Percentiles rank a stretch among this genome's conserved stretches.
These are phyloP conservation scores for Artibeus jamaicensis DNA, from an alignment of 2,797 vertebrate genomes.

Conservation along the genomic window DNA sequence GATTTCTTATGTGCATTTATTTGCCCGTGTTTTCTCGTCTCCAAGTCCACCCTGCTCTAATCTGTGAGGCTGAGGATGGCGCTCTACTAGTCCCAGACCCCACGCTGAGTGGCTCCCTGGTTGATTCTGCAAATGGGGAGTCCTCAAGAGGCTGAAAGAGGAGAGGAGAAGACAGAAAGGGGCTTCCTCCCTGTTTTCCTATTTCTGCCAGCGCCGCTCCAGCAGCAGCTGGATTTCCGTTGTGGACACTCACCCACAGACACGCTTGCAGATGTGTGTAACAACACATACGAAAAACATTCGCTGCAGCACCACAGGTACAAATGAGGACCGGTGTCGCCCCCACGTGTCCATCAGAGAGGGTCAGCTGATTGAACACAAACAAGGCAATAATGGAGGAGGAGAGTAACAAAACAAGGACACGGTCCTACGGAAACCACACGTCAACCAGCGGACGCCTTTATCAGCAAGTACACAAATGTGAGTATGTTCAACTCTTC, in stretches of 20 bases:
- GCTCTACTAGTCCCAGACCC: not conserved
- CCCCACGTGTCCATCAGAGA: not conserved
- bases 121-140: not conserved
- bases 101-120: not conserved
- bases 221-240: not conserved
- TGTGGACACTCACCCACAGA: not conserved
- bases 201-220: not conserved
- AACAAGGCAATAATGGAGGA: not conserved
- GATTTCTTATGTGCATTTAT: not conserved
- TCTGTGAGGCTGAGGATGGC: not conserved
- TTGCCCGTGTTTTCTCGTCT: not conserved
- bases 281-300: not conserved
- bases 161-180: not conserved
- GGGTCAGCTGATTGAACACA: not conserved
- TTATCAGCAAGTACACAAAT: not conserved
- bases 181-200: not conserved
- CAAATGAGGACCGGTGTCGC: not conserved
- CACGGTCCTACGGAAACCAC: not conserved
- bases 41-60: not conserved
- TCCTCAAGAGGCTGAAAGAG: not conserved
- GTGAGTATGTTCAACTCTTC: not conserved
- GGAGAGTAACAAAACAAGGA: not conserved
- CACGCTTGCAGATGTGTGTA: not conserved
- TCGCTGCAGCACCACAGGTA: not conserved
- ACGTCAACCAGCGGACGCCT: not conserved